Conservation (phyloP, 2,113 vertebrate genomes). For the Canis aureus region DNA sequence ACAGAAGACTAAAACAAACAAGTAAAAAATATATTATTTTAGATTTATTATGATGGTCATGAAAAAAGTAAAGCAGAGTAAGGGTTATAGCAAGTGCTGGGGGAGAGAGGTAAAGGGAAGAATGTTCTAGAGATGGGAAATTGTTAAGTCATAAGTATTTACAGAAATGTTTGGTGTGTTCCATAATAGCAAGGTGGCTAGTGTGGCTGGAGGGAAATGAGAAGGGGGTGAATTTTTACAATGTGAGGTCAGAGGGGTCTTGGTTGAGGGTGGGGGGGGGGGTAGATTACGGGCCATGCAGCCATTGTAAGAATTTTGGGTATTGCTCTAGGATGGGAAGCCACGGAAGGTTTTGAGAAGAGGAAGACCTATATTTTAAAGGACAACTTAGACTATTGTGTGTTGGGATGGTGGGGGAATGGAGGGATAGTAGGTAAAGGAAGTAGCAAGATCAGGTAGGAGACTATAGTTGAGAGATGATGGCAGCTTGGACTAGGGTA, state of each 20-base stretch:
- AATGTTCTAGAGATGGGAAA: background rate
- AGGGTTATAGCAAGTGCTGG: background rate
- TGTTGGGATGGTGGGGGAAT: background rate
- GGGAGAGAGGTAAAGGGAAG: background rate
- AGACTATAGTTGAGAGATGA: background rate
- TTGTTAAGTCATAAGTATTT: background rate
- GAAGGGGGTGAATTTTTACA: background rate
- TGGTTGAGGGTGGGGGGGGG: background rate
- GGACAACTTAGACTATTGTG: background rate
- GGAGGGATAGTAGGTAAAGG: no score
- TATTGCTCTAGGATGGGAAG: background rate
- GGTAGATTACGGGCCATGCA: background rate
- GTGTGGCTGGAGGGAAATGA: background rate
- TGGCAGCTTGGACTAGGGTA: background rate
- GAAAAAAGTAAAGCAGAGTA: slow-evolving; percentile 29
- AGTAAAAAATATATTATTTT: background rate
- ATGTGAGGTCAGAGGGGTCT: background rate
- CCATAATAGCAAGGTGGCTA: background rate
- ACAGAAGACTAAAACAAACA: background rate
- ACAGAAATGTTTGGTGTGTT: background rate
- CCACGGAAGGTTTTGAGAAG: background rate
- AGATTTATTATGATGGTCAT: slow-evolving; percentile 1
- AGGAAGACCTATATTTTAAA: background rate
- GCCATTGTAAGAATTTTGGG: background rate
- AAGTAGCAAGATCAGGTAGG: background rate